Base-by-base conservation (phyloP, 2,888 invertebrate genomes). In the Lymantria monacha region DNA sequence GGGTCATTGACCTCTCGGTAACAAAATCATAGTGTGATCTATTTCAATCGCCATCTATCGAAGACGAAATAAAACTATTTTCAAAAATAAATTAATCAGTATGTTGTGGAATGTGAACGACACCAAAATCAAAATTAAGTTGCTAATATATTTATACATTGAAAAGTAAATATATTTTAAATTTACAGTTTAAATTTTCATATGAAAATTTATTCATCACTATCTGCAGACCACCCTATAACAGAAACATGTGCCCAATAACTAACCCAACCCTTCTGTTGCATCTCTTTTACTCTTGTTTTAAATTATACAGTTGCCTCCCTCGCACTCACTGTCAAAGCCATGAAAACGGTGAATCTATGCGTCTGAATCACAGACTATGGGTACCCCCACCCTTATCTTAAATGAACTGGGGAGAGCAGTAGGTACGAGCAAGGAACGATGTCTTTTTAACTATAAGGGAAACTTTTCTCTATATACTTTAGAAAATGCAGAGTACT, bases 261-360 rank as follows among this genome's bases (percentile, higher is more conserved):
- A 83, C 85, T 83, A 85, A 85, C 77, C 78, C 76, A 80, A 83
- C 83, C 82, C 83, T 80, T 81, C 75, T 70, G 66, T 60, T 59
- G 69, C 64, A 61, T 57, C 84, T 80, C 75, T 66, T 69, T 84
- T 73, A 57, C 72, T 57, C 85, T 55, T 66, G 71, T 61, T 66
- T 66, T 72, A 62, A 72, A 71, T 63, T 65, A 62, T 65, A 56
- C 48, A 50, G 54, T 65, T 65, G 9, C 83, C 83, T 63, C 74
- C 49, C 67, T 88, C 79, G 53, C 82, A 79, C 87, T 53, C 76
- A 80, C 81, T 79, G 85, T 81, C 77, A 79, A 82, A 81, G 83
- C 83, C 84, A 84, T 85, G 88, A 87, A 87, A 89, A 85, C 79
- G 79, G 81, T 81, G 87, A 88, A 88, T 88, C 88, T 85, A 86